These are phyloP conservation scores for Ophion ventricosus DNA, from an alignment of 2,888 invertebrate species.

Conservation along the genomic window DNA sequence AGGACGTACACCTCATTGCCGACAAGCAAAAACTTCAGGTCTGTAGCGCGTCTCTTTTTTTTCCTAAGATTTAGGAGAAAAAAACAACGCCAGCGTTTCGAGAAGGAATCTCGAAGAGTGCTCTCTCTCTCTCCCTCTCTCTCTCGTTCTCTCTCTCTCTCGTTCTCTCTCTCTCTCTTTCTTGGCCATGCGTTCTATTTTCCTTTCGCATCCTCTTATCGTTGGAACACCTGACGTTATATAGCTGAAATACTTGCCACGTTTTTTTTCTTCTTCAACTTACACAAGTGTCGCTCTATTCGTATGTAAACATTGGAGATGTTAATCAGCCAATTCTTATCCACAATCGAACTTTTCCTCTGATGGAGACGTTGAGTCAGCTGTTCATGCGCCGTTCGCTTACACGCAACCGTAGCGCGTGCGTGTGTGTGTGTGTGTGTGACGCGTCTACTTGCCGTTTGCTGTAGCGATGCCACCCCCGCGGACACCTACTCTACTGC, in stretches of 20 bases:
- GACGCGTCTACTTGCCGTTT: neutral
- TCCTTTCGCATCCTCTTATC: neutral
- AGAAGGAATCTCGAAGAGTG: too few species aligned
- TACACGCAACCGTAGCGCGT: conserved; percentile 44
- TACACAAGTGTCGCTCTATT: neutral
- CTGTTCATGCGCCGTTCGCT: conserved; percentile 56
- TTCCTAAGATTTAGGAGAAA: neutral
- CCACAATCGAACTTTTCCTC: neutral
- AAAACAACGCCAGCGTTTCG: neutral
- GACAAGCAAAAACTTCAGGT: conserved; percentile 90
- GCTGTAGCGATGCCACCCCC: neutral
- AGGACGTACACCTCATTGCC: conserved; percentile 90
- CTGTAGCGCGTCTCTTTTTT: too few species aligned
- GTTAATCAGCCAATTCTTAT: neutral
- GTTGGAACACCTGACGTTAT: too few species aligned
- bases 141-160: neutral
- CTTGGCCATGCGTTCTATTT: neutral
- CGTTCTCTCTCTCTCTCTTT: conserved; percentile 6
- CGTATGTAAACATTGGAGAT: neutral
- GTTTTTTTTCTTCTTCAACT: too few species aligned
- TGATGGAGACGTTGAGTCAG: conserved; percentile 34
- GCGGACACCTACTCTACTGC: neutral
- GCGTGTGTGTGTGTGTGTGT: conserved; percentile 24
- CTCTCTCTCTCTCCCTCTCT: neutral
- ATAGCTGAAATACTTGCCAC: too few species aligned